These are phyloP conservation scores for Willowsia nigromaculata DNA, from an alignment of 2,888 invertebrate species.

Conservation along the genomic window DNA sequence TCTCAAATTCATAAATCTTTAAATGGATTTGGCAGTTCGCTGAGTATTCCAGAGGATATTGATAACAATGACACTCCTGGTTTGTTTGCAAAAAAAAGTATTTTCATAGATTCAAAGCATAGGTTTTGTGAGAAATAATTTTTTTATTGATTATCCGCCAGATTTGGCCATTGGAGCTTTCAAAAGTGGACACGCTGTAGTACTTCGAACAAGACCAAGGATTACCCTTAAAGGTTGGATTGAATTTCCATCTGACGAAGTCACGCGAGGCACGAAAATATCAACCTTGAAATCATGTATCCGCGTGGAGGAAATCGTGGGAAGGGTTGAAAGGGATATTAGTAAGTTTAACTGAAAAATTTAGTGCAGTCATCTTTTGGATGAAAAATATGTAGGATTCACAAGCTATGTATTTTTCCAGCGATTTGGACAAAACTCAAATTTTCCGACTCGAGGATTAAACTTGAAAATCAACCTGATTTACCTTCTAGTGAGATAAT, in stretches of 20 bases:
- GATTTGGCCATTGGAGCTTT: constrained; percentile 71
- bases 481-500: too few species aligned
- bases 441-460: constrained; percentile 21
- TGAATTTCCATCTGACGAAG: neutral
- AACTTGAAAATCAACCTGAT: neutral
- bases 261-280: neutral
- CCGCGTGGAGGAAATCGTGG: constrained; percentile 14
- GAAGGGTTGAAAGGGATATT: neutral
- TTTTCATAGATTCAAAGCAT: too few species aligned
- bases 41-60: constrained; percentile 59
- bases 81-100: too few species aligned
- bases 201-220: constrained; percentile 59
- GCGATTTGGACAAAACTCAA: constrained; percentile 45
- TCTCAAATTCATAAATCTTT: constrained; percentile 10
- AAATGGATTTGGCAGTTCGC: constrained; percentile 65
- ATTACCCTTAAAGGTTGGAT: constrained; percentile 34
- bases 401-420: neutral
- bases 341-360: neutral
- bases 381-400: too few species aligned
- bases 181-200: constrained; percentile 55
- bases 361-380: neutral
- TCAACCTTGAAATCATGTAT: constrained; percentile 42
- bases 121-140: too few species aligned
- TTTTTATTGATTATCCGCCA: too few species aligned
- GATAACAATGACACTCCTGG: constrained; percentile 70